A percentile compares a stretch with the other conserved stretches of the same genome.
Evolutionary conservation across 2,888 invertebrate species (phyloP).

Genomic region (Drosophila trichaetosa): DNA sequence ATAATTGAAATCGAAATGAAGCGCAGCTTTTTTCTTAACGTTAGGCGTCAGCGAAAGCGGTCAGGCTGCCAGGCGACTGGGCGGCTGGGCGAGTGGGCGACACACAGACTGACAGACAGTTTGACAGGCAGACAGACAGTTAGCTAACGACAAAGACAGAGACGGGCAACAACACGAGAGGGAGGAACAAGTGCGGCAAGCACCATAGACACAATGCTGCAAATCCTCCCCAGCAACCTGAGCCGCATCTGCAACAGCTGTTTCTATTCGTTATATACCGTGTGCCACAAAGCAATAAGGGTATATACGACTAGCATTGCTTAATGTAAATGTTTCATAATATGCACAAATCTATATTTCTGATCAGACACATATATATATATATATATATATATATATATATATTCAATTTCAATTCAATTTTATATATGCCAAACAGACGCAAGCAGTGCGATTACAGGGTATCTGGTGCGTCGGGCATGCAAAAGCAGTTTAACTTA

Average conservation of each 20-base stretch:
- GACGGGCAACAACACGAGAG: neutral
- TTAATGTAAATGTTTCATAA: neutral
- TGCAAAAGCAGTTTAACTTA: neutral
- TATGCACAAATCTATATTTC: neutral
- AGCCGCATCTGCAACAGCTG: constrained; percentile 44
- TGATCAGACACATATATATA: neutral
- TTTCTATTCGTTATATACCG: constrained; percentile 36
- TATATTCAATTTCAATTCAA: neutral
- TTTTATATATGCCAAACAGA: neutral
- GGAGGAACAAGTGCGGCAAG: constrained; percentile 2
- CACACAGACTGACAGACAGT: neutral
- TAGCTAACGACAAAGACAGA: constrained; percentile 8
- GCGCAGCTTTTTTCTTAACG: constrained; percentile 66
- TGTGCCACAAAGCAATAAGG: neutral
- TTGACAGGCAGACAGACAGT: constrained; percentile 1
- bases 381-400: too few species aligned
- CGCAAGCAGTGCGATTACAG: constrained; percentile 10
- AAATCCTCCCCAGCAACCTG: constrained; percentile 30
- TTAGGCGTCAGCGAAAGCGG: constrained; percentile 29
- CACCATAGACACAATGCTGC: constrained; percentile 20
- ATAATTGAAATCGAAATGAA: constrained; percentile 80
- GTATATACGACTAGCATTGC: neutral
- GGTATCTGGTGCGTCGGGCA: neutral
- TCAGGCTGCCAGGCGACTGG: neutral
- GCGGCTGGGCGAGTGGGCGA: neutral